Base-by-base conservation (phyloP, 2,113 vertebrate genomes). In the Loxodonta africana region DNA sequence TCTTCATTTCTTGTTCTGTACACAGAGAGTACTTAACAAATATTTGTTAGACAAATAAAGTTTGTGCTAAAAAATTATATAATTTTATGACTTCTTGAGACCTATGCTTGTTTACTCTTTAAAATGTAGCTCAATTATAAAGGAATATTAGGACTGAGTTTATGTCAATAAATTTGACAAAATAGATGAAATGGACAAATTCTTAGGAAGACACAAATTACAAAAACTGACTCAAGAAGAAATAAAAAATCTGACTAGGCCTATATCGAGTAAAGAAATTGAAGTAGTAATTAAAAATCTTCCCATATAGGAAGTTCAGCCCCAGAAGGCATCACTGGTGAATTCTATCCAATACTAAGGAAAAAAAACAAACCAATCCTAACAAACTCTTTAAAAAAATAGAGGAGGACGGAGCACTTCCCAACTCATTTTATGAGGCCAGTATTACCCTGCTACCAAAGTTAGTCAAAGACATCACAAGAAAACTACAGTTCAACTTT, bases 211-310 rank as follows among this genome's bases (percentile, higher is more conserved):
- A 86, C 21, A 33, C 2, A 90, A 81, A 81, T 90, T 65, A 90
- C 3, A 93, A 93, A 96, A 91, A 37, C 11, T 25, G 30, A 63
- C 37, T 63, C 67, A 71, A 67, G 44, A 88, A 95, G 41, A 93
- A 95, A 82, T 4, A 86, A 90, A 41, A 91, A 85, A 92, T 81
- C 65, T 44, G 85, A 96, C 74, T 81, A 85, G 84, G 74, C 63
- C 44, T 60, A 48, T 67, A 26, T 78, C 5, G 88, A 94, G 44
- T 78, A 78, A 73, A 95, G 28, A 89, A 83, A 92, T 0, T 74
- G 23, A 89, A 80, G 80, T 80, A 67, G 57, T 60, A 81, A 90
- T 41, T 89, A 57, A 28, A 96, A 92, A 60, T 74, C 44, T 84
- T 92, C 62, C 60, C 73, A 73, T 18, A 46, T 57, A 69, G 14